Evolutionary conservation across 2,888 invertebrate species (phyloP), one percentile per base, ranked within the genome.

Genomic region (Spisula subtruncata): DNA sequence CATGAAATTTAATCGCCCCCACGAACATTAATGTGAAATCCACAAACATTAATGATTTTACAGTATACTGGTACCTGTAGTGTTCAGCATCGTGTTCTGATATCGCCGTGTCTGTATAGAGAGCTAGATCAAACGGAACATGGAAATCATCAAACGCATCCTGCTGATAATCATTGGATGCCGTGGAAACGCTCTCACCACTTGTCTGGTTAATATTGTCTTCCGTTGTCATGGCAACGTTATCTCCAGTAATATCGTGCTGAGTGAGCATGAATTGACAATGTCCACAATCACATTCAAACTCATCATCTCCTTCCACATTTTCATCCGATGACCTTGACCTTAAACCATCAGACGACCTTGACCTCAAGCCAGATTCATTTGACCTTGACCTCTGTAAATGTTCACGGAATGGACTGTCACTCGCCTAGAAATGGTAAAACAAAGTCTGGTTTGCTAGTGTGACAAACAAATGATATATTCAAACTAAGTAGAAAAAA

Each of bases 251-350:
- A n/a, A 29, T n/a, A 12, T 20, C 60, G 35, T 60, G 83, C 71
- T 88, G 89, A 46, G 92, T 89, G 32, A 92, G 56, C 16, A 89
- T 86, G 35, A 25, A 75, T 83, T 91, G 90, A 90, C 95, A 95
- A 85, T 94, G 94, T 32, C 92, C 92, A 88, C 95, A 95, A 80
- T 95, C 95, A 89, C 95, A 95, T 83, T 95, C 95, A 93, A 94
- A 95, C 84, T 95, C 95, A 85, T 95, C 95, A 71, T 95, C 95
- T 29, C 94, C 95, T 54, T 94, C 94, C 29, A 91, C 90, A 54
- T 92, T 93, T 41, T 93, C 93, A 29, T 89, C 86, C 16, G 84
- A 88, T 5, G 81, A 81, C 41, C 84, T 81, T 83, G 84, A 71
- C 56, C 85, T 75, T 46, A 83, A 86, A 41, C 41, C 93, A 41